phyloP scores from a whole-genome alignment of 2,888 invertebrate species.

The Eulithis prunata region DNA sequence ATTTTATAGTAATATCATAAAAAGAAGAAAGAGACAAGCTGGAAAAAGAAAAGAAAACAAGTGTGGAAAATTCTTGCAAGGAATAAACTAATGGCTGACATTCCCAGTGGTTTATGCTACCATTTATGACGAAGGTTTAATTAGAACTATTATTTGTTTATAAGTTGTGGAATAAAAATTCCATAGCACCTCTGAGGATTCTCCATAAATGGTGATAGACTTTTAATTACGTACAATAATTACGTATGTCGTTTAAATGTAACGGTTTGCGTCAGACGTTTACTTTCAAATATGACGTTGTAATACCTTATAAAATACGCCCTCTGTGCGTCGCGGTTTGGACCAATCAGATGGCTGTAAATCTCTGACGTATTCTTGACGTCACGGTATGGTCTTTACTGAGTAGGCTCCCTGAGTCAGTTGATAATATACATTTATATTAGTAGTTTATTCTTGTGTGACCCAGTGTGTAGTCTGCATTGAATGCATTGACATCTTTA shows the following conservation, averaged over 20 bases:
- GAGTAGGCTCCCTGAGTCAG: slow-evolving; percentile 39
- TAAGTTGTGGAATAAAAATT: not conserved
- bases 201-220: slow-evolving; percentile 19
- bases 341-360: slow-evolving; percentile 36
- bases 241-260: slow-evolving; percentile 24
- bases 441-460: slow-evolving; percentile 34
- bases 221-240: slow-evolving; percentile 24
- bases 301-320: slow-evolving; percentile 27
- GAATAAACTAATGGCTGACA: too few species aligned
- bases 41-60: too few species aligned
- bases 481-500: slow-evolving; percentile 19
- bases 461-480: slow-evolving; percentile 32
- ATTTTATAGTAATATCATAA: too few species aligned
- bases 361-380: slow-evolving; percentile 41
- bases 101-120: too few species aligned
- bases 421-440: slow-evolving; percentile 42
- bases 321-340: slow-evolving; percentile 33
- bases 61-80: too few species aligned
- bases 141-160: not conserved
- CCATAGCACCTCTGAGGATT: slow-evolving; percentile 10
- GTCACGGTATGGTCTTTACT: slow-evolving; percentile 42
- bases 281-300: slow-evolving; percentile 35
- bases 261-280: slow-evolving; percentile 27
- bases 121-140: too few species aligned
- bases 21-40: too few species aligned